Evolutionary conservation across 2,113 vertebrate species (phyloP), one percentile per base, ranked within the genome.

Genomic region (Myodes glareolus): DNA sequence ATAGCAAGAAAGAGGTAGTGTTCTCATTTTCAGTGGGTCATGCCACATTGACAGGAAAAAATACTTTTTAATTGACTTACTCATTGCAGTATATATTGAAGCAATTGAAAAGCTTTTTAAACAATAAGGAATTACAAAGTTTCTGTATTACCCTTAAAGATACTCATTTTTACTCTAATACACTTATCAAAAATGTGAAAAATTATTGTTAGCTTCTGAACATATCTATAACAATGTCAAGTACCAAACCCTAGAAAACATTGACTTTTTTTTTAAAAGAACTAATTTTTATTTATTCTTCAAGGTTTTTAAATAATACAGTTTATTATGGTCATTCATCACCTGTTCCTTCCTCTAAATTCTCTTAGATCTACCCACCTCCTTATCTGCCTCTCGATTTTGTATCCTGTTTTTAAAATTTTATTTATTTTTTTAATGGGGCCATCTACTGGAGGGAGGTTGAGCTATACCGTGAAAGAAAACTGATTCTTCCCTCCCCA

Each of bases 91-190:
- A 52, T 85, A 36, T 72, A 63, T 76, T 63, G 3, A 91, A 92
- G n/a, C 90, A 90, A 92, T 94, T 80, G 29, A 90, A 96, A 97
- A 94, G 47, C 23, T 93, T 45, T 72, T 63, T 87, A 75, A 93
- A 68, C 4, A 93, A n/a, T 25, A 67, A 61, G 11, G 47, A 47
- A 42, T 92, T 89, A 85, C 52, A 70, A 92, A 93, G 42, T 90
- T 68, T 82, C 50, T 45, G 1, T 95, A 47, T 93, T 84, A 42
- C 12, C 55, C 33, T 75, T 96, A 45, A 88, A 27, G 87, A 87
- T 68, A 84, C 2, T 91, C 68, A 52, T 84, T 93, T 96, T 80
- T 78, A 50, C 61, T 68, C 3, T 63, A 61, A 61, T 58, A 23
- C 7, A 80, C 14, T 76, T 52, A 65, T 12, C 73, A 92, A 96